Percentiles rank a stretch among this genome's conserved stretches.
Conservation (phyloP, 2,888 invertebrate genomes). For the Brachyptera risi region DNA sequence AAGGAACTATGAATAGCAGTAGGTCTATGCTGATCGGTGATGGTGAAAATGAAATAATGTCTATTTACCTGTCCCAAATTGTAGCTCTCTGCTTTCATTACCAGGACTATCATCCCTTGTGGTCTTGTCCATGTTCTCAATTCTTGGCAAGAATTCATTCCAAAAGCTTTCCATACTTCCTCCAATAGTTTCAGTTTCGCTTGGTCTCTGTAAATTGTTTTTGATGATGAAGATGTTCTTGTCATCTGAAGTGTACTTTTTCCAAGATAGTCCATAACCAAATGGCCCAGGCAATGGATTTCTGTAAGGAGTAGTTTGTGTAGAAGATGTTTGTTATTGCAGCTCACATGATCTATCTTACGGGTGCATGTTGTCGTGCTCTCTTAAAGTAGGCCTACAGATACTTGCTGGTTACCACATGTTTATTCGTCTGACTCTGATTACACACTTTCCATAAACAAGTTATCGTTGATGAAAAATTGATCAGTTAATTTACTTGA, state of each 20-base stretch:
- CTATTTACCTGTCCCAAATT: conserved; percentile 40
- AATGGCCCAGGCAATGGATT: conserved; percentile 52
- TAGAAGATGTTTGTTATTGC: too few relatives aligned
- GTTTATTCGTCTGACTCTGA: too few relatives aligned
- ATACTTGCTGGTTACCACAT: not conserved
- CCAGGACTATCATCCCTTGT: conserved; percentile 32
- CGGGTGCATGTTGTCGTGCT: too few relatives aligned
- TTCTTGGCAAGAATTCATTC: conserved; percentile 46
- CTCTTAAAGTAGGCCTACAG: too few relatives aligned
- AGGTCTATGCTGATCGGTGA: too few relatives aligned
- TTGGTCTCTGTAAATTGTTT: conserved; percentile 13
- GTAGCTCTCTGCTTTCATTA: conserved; percentile 31
- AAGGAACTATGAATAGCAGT: too few relatives aligned
- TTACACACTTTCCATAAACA: too few relatives aligned
- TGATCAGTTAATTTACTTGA: too few relatives aligned
- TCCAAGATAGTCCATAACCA: conserved; percentile 52
- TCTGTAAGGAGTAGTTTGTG: conserved; percentile 45
- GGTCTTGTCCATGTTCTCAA: conserved; percentile 39
- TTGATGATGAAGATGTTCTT: conserved; percentile 35
- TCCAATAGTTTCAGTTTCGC: not conserved
- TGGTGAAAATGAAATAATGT: too few relatives aligned
- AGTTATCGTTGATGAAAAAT: too few relatives aligned
- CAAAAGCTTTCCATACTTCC: conserved; percentile 42
- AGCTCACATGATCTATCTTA: too few relatives aligned
- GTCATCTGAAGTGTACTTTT: conserved; percentile 49